Base-by-base conservation (phyloP, 2,888 invertebrate genomes). In the Silvanus unidentatus region DNA sequence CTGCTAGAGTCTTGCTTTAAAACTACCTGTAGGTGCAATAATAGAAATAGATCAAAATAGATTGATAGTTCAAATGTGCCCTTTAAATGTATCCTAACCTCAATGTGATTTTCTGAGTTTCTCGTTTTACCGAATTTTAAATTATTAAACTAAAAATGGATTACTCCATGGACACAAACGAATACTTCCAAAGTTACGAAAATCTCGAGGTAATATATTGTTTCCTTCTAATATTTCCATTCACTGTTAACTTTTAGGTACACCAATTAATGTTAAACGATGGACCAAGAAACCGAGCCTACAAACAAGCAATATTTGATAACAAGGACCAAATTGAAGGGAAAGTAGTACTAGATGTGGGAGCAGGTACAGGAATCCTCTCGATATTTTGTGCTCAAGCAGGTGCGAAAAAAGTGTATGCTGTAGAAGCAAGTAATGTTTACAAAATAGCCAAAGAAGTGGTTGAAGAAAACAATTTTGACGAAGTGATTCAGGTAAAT, bases 311-410 rank as follows among this genome's bases (percentile, higher is more conserved):
- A 1, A 92, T 97, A 62, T 69, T 81, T 35, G 73, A 76, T 16
- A 84, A 83, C 57, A 75, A 75, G 58, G 72, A 77, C 1, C 68
- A 80, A 43, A 88, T 96, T 58, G 74, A 79, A 60, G 83, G 81
- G 48, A 94, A 91, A 76, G 68, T 82, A 42, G 87, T 95, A 1
- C 76, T 95, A 74, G 92, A 91, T 72, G 83, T 91, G 41, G 91
- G 91, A 1, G 86, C 89, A 48, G 91, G 91, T 1, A 88, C 88
- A 12, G 90, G 95, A 16, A 89, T 97, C 56, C 72, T 97, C 16
- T 92, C 94, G 1, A 74, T 94, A 61, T 91, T 93, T 70, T 91
- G 90, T 69, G 94, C 90, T 0, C 77, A 84, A 71, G 93, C 90
- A 22, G 95, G 95, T n/a, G 95, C 95, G 3, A 80, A 78, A 45